Percentiles rank a stretch among this genome's conserved stretches.
Evolutionary conservation across 2,797 vertebrate genomes (phyloP).

Genomic region (Crypturellus tataupa): DNA sequence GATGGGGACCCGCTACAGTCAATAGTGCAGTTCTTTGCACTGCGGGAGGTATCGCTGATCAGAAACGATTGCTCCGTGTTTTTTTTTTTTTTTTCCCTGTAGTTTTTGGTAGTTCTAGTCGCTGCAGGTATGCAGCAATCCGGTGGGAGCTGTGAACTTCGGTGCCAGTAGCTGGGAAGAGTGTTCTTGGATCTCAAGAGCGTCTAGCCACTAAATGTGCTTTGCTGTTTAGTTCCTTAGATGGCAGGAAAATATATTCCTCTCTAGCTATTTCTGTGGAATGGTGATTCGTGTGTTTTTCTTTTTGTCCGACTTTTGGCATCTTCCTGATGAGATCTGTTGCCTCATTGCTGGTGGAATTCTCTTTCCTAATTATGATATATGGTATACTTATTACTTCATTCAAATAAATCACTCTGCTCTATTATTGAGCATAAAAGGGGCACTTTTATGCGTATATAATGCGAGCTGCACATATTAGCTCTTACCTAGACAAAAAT

Average conservation of each 20-base stretch:
- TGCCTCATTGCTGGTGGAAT: constrained; percentile 59
- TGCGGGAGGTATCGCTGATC: neutral
- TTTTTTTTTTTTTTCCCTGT: neutral
- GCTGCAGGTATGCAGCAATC: neutral
- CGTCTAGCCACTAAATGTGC: neutral
- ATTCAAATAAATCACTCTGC: neutral
- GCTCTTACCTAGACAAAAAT: neutral
- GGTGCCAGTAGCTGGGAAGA: constrained; percentile 52
- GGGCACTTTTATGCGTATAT: fast-evolving
- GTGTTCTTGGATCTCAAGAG: constrained; percentile 22
- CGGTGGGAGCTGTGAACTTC: neutral
- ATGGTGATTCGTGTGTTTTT: constrained; percentile 13
- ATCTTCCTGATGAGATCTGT: constrained; percentile 27
- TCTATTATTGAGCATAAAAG: neutral
- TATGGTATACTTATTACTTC: neutral
- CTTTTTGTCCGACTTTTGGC: constrained; percentile 45
- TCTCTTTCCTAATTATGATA: constrained; percentile 19
- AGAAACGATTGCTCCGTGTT: neutral
- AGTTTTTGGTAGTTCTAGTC: neutral
- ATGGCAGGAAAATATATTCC: constrained; percentile 36
- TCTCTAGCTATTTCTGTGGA: neutral
- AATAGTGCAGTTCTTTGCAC: neutral
- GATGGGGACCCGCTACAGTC: neutral
- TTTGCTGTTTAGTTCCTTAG: constrained; percentile 7
- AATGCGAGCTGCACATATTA: neutral